A percentile compares a stretch with the other conserved stretches of the same genome.
phyloP scores from a whole-genome alignment of 1,140 invertebrate species.

The Lepidostoma basale region DNA sequence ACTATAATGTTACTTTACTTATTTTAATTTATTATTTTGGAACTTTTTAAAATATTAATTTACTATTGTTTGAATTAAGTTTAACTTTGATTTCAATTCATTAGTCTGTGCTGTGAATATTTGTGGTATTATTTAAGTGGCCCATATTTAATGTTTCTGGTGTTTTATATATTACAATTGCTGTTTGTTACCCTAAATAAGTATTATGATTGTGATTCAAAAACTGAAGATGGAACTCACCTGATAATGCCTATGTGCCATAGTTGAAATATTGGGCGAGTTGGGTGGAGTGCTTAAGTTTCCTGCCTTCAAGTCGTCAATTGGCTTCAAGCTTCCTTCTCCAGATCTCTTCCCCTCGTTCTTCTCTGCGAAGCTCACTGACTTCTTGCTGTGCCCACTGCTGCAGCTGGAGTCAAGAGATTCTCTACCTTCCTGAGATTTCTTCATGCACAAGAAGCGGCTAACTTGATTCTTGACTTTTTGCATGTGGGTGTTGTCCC shows the following conservation, averaged over 20 bases:
- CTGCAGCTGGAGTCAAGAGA: conserved; percentile 72
- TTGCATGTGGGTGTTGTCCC: conserved; percentile 68
- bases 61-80: too few species aligned
- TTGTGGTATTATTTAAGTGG: too few species aligned
- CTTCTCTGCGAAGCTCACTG: conserved; percentile 61
- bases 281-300: conserved; percentile 69
- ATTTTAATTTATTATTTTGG: too few species aligned
- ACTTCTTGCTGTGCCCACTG: conserved; percentile 67
- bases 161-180: too few species aligned
- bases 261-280: conserved; percentile 72
- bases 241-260: conserved; percentile 62
- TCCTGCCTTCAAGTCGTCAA: conserved; percentile 55
- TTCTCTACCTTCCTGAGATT: conserved; percentile 70
- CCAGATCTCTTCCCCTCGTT: conserved; percentile 51
- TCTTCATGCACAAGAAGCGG: conserved; percentile 68
- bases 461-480: conserved; percentile 73
- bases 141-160: too few species aligned
- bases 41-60: too few species aligned
- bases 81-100: too few species aligned
- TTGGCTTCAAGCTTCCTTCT: conserved; percentile 49
- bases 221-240: conserved; percentile 47
- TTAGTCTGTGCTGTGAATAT: too few species aligned
- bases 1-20: too few species aligned
- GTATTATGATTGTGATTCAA: too few species aligned
- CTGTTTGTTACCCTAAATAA: too few species aligned